These are phyloP conservation scores for Chorisops tibialis DNA, from an alignment of 2,888 invertebrate genomes.

Conservation along the genomic window DNA sequence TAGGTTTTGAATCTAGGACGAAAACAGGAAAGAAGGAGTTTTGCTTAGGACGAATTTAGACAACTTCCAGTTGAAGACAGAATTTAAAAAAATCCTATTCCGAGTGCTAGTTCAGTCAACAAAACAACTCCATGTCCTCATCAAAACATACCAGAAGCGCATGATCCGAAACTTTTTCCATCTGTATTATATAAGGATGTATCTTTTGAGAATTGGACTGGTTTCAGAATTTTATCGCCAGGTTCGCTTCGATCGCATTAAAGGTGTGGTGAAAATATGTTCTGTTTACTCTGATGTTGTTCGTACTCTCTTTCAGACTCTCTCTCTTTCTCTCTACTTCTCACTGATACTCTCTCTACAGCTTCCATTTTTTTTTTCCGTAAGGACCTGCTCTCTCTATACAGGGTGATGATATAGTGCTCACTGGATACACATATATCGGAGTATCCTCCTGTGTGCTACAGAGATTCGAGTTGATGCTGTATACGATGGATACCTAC, in stretches of 20 bases:
- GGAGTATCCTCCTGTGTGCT: not conserved
- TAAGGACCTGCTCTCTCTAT: not conserved
- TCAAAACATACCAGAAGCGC: conserved; percentile 30
- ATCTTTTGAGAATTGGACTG: too few species aligned
- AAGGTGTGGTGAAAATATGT: conserved; percentile 17
- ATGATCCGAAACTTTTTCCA: conserved; percentile 5
- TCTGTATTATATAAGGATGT: too few species aligned
- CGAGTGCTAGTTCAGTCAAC: not conserved
- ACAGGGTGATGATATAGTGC: not conserved
- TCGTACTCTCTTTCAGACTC: too few species aligned
- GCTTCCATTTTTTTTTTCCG: not conserved
- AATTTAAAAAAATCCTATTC: not conserved
- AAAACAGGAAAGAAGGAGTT: too few species aligned
- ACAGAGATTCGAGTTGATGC: conserved; percentile 22
- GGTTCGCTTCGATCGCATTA: conserved; percentile 16
- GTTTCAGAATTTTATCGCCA: conserved; percentile 14
- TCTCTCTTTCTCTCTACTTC: not conserved
- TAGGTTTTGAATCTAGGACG: too few species aligned
- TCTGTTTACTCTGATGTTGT: conserved; percentile 4
- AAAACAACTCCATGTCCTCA: conserved; percentile 3
- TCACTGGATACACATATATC: not conserved
- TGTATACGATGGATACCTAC: conserved; percentile 5
- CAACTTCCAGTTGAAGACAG: too few species aligned
- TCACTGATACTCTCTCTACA: not conserved
- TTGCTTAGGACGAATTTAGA: too few species aligned